A percentile compares a stretch with the other conserved stretches of the same genome.
Conservation (phyloP, 2,888 invertebrate species). For the Morpho helenor region DNA sequence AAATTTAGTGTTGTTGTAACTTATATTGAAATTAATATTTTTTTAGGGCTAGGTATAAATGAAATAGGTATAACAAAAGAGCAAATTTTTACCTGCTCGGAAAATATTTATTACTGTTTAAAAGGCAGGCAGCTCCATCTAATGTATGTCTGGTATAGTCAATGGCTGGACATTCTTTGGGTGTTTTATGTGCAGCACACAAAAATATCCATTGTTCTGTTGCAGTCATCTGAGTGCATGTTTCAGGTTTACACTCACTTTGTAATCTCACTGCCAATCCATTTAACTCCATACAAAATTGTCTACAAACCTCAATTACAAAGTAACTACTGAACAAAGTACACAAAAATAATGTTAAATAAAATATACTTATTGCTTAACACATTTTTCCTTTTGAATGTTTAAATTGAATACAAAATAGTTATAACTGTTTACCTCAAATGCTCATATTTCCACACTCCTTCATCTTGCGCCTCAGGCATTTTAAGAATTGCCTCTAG, state of each 20-base stretch:
- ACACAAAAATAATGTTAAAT: too few relatives aligned
- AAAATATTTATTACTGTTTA: slow-evolving; percentile 99
- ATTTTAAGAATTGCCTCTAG: slow-evolving; percentile 96
- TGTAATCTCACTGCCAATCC: slow-evolving; percentile 98
- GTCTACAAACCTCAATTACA: slow-evolving; percentile 75
- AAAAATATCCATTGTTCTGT: slow-evolving; percentile 99
- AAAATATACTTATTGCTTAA: too few relatives aligned
- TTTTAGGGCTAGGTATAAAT: too few relatives aligned
- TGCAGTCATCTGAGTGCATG: slow-evolving; percentile 99
- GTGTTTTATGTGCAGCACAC: slow-evolving; percentile 99
- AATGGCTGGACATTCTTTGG: slow-evolving; percentile 99
- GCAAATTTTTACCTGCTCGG: slow-evolving; percentile 90
- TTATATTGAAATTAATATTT: too few relatives aligned
- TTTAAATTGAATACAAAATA: too few relatives aligned
- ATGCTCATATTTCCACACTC: slow-evolving; percentile 99
- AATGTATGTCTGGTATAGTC: slow-evolving; percentile 99
- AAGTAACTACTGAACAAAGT: too few relatives aligned
- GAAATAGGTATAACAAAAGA: too few relatives aligned
- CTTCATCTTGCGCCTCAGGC: slow-evolving; percentile 98
- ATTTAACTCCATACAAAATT: slow-evolving; percentile 99
- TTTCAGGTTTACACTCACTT: slow-evolving; percentile 97
- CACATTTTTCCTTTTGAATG: too few relatives aligned
- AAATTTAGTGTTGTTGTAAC: too few relatives aligned
- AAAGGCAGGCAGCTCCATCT: slow-evolving; percentile 98
- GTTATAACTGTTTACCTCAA: slow-evolving; percentile 79